phyloP scores from a whole-genome alignment of 2,888 invertebrate species.

The Schrankia costaestrigalis region DNA sequence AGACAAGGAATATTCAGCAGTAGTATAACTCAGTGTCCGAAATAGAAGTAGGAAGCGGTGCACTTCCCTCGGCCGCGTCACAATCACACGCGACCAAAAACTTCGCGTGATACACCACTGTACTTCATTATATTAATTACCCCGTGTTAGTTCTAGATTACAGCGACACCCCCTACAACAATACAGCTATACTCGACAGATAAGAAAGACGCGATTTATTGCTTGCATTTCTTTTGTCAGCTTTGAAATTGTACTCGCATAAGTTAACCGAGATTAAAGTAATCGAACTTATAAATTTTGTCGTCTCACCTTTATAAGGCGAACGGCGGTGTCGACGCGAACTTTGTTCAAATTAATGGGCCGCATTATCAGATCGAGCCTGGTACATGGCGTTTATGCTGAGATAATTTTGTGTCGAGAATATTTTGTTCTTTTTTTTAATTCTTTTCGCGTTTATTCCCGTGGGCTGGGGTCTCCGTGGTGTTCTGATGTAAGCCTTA shows the following conservation, averaged over 20 bases:
- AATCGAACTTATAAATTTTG: constrained; percentile 82
- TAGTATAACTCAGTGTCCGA: constrained; percentile 55
- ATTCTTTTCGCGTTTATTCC: constrained; percentile 54
- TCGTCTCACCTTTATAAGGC: constrained; percentile 79
- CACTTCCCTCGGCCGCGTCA: constrained; percentile 37
- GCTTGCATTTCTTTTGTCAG: constrained; percentile 81
- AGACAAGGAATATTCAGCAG: constrained; percentile 40
- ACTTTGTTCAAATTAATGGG: constrained; percentile 80
- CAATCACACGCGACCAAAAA: constrained; percentile 61
- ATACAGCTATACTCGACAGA: constrained; percentile 74
- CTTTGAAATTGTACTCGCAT: constrained; percentile 81
- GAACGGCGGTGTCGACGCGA: constrained; percentile 76
- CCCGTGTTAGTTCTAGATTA: constrained; percentile 67
- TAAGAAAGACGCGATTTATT: constrained; percentile 73
- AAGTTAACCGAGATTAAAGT: constrained; percentile 81
- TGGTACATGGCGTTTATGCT: constrained; percentile 79
- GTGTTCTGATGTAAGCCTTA: constrained; percentile 35
- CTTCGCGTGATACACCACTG: constrained; percentile 62
- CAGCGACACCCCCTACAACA: constrained; percentile 66
- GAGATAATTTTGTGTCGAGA: constrained; percentile 74
- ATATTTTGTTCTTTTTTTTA: constrained; percentile 55
- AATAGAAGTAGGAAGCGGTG: constrained; percentile 50
- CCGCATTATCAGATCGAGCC: constrained; percentile 77
- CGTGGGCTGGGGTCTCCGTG: constrained; percentile 35
- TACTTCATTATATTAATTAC: constrained; percentile 79